Evolutionary conservation across 2,113 vertebrate species (phyloP).

Genomic region (Rissa tridactyla): DNA sequence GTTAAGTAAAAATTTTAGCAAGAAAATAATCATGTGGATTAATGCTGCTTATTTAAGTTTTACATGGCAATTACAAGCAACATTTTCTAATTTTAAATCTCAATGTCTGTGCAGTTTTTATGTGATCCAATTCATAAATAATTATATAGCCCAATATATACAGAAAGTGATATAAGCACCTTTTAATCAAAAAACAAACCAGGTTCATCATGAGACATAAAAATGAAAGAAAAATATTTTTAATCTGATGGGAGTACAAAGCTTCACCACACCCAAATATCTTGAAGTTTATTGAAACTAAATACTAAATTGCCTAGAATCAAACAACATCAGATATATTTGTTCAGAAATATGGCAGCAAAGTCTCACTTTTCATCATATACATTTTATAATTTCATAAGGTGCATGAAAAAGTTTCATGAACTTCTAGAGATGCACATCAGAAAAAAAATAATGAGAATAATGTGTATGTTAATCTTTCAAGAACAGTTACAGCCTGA

Average conservation of each 20-base stretch:
- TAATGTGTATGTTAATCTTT: neutral
- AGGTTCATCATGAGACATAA: neutral
- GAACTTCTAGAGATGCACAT: neutral
- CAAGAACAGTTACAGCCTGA: neutral
- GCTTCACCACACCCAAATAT: neutral
- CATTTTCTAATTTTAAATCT: neutral
- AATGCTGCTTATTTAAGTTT: neutral
- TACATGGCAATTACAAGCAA: neutral
- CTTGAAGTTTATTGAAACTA: neutral
- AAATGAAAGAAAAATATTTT: neutral
- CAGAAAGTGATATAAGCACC: neutral
- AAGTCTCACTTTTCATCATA: neutral
- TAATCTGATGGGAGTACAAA: neutral
- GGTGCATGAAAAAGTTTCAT: neutral
- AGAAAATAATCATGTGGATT: neutral
- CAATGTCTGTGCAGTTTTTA: neutral
- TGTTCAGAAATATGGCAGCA: neutral
- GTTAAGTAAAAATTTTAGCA: neutral
- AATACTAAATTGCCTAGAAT: neutral
- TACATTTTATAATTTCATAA: neutral
- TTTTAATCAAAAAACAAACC: neutral
- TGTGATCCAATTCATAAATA: neutral
- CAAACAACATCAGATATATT: neutral
- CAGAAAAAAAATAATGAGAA: neutral
- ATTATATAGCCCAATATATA: neutral